Conservation (phyloP, 1,140 invertebrate genomes). For the Propsilocerus akamusi region DNA sequence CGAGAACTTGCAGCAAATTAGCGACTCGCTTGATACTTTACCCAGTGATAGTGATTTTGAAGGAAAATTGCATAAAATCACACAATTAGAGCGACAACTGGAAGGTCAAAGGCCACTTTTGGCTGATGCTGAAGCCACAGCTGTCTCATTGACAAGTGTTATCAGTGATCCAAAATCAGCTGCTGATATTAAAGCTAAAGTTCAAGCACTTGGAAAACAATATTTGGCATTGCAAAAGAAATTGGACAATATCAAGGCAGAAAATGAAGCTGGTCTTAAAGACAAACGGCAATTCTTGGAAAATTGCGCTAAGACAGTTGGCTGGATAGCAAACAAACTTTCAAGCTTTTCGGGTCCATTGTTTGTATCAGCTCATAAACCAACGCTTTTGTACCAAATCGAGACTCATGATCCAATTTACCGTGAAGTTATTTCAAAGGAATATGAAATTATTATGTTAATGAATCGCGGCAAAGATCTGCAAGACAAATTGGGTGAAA, state of each 20-base stretch:
- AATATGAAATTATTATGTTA: slow-evolving; percentile 87
- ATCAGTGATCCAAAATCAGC: slow-evolving; percentile 75
- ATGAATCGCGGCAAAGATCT: slow-evolving; percentile 77
- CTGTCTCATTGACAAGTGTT: slow-evolving; percentile 67
- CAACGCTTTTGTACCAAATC: slow-evolving; percentile 68
- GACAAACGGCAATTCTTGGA: slow-evolving; percentile 74
- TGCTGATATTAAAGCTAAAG: slow-evolving; percentile 76
- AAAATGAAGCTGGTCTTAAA: slow-evolving; percentile 68
- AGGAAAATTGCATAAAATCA: slow-evolving; percentile 67
- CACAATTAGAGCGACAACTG: slow-evolving; percentile 70
- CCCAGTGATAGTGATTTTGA: slow-evolving; percentile 65
- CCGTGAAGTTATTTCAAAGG: slow-evolving; percentile 68
- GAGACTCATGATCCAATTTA: slow-evolving; percentile 78
- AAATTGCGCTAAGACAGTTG: slow-evolving; percentile 65
- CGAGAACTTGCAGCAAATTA: slow-evolving; percentile 65
- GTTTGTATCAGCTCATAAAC: slow-evolving; percentile 68
- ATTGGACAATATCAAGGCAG: slow-evolving; percentile 72
- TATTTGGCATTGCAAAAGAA: slow-evolving; percentile 76
- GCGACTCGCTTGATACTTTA: slow-evolving; percentile 72
- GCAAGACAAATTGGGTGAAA: slow-evolving; percentile 33
- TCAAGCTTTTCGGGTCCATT: slow-evolving; percentile 53
- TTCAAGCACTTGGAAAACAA: slow-evolving; percentile 61
- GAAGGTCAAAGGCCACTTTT: slow-evolving; percentile 71
- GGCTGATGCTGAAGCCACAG: slow-evolving; percentile 72
- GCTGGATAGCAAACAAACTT: slow-evolving; percentile 70